Base-by-base conservation (phyloP, 2,113 vertebrate genomes). In the Suricata suricatta region DNA sequence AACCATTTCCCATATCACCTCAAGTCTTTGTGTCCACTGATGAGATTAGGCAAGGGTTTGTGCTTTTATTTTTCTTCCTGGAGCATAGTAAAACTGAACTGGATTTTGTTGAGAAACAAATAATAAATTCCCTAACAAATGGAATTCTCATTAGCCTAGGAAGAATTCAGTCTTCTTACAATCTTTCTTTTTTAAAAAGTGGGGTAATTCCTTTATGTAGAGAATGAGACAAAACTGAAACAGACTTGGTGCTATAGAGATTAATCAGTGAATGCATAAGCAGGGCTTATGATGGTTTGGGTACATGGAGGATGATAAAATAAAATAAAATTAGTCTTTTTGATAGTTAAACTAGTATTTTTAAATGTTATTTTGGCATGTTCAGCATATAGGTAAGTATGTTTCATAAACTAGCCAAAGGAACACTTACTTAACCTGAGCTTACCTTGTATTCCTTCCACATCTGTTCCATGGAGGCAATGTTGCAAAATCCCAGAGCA, bases 41-140 rank as follows among this genome's bases (percentile, higher is more conserved):
- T 54, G 63, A 83, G 68, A 90, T 44, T 88, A 60, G 79, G 81
- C 35, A 38, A 15, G 17, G 88, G 71, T 93, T 29, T 50, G 4
- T 80, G 41, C 1, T 92, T 92, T 85, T 74, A 38, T 77, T 96
- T 72, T 87, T 88, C 31, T 82, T 27, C 80, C n/a, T 71, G 79
- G 35, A 57, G 52, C 50, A 85, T 47, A 50, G 0, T 76, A 81
- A 89, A 50, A 15, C 12, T 82, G 82, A 96, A 47, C 60, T 86
- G 91, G 93, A 80, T 85, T 87, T 50, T 74, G 54, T 41, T 97
- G 92, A 44, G 72, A 92, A 96, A 63, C 92, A 96, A 95, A 27
- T 93, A 5, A 1, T 90, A 66, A n/a, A 63, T 41, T 84, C 41
- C 14, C 81, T 33, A 54, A 91, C 8, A 29, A 80, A 5, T 31